phyloP scores from a whole-genome alignment of 2,797 vertebrate species.

The Acrossocheilus wenchowensis region DNA sequence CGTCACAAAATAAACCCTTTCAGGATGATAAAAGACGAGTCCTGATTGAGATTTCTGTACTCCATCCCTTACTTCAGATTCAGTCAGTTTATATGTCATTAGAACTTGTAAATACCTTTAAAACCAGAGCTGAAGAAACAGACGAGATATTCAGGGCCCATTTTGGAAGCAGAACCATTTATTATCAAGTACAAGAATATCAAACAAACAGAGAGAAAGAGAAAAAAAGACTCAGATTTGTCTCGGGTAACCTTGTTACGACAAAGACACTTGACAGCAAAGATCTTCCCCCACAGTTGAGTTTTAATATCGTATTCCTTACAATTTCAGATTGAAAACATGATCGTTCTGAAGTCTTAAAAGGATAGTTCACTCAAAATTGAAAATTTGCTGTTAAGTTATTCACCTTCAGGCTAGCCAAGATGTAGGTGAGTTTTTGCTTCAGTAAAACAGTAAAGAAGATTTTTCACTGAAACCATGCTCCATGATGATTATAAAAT shows the following conservation, averaged over 20 bases:
- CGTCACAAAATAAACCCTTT: not conserved
- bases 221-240: conserved; percentile 68
- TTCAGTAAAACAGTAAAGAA: not conserved
- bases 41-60: not conserved
- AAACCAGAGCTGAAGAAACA: conserved; percentile 16
- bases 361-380: not conserved
- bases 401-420: not conserved
- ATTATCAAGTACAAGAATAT: conserved; percentile 87
- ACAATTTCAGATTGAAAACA: conserved; percentile 66
- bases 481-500: not conserved
- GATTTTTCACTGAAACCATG: not conserved
- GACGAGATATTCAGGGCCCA: conserved; percentile 57
- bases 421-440: not conserved
- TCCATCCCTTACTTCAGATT: not conserved
- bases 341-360: conserved; percentile 55
- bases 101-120: not conserved
- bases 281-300: not conserved
- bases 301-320: conserved; percentile 25
- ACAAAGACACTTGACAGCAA: conserved; percentile 69
- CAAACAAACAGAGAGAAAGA: conserved; percentile 76
- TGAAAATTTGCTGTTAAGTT: not conserved
- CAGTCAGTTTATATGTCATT: not conserved
- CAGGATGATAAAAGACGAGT: not conserved
- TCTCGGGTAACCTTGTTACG: conserved; percentile 67
- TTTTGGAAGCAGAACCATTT: conserved; percentile 82